Percentiles rank a stretch among this genome's conserved stretches.
These are phyloP conservation scores for Micromesistius poutassou DNA, from an alignment of 2,797 vertebrate species.

Conservation along the genomic window DNA sequence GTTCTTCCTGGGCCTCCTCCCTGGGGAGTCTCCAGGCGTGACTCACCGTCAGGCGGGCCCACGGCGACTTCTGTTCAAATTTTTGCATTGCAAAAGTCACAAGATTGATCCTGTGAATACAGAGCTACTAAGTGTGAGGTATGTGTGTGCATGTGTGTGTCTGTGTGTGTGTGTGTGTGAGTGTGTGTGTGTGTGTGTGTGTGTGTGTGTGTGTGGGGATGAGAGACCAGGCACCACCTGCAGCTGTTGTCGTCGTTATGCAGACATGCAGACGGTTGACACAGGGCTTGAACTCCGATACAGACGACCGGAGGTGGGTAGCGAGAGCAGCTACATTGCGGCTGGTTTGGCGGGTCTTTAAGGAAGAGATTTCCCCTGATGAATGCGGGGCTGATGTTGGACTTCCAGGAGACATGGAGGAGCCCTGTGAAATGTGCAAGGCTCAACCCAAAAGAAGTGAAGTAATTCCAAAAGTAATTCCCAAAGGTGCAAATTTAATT, in stretches of 20 bases:
- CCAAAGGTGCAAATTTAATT: neutral
- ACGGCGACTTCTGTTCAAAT: constrained; percentile 32
- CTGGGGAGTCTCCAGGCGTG: constrained; percentile 18
- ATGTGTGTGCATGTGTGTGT: too few species aligned
- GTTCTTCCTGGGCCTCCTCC: constrained; percentile 7
- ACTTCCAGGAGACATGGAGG: neutral
- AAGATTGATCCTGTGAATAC: neutral
- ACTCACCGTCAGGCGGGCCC: constrained; percentile 25
- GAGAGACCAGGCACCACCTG: constrained; percentile 18
- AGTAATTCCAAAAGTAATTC: too few species aligned
- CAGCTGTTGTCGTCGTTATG: constrained; percentile 45
- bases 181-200: neutral
- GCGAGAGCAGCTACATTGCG: neutral
- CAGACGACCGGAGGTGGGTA: constrained; percentile 7
- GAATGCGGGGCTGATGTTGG: neutral
- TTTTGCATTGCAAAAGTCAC: constrained; percentile 3
- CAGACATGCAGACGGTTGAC: constrained; percentile 26
- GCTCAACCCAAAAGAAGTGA: neutral
- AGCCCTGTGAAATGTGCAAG: neutral
- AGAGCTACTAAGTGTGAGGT: constrained; percentile 6
- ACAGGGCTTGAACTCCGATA: constrained; percentile 12
- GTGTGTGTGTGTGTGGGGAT: neutral
- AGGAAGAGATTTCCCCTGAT: neutral
- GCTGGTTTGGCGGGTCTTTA: neutral
- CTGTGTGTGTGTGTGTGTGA: neutral